Evolutionary conservation across 2,888 invertebrate species (phyloP).

Genomic region (Pseudococcus viburni): DNA sequence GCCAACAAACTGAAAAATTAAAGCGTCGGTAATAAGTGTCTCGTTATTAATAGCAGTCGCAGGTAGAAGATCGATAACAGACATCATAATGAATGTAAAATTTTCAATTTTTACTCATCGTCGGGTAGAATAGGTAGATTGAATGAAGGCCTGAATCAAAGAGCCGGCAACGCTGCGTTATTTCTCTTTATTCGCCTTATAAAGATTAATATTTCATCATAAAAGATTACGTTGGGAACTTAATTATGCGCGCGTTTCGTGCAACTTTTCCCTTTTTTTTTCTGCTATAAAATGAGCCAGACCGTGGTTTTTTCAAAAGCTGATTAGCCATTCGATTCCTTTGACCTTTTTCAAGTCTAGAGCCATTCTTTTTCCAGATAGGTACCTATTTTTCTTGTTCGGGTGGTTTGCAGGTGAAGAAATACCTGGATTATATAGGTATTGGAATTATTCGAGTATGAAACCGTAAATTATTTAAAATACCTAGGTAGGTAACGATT

Average conservation of each 20-base stretch:
- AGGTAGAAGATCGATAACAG: background rate
- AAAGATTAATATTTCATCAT: slow-evolving; percentile 55
- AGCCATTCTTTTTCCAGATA: background rate
- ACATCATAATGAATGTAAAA: background rate
- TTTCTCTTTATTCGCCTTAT: slow-evolving; percentile 32
- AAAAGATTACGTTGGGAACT: slow-evolving; percentile 39
- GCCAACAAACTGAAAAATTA: too few species aligned
- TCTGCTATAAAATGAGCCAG: slow-evolving; percentile 18
- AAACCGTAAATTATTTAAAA: too few species aligned
- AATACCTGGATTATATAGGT: too few species aligned
- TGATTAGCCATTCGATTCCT: slow-evolving; percentile 37
- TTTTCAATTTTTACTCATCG: background rate
- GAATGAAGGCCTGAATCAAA: too few species aligned
- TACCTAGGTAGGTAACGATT: too few species aligned
- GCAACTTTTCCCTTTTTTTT: slow-evolving; percentile 53
- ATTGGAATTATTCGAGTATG: too few species aligned
- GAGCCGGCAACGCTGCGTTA: slow-evolving; percentile 17
- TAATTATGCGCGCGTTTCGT: slow-evolving; percentile 54
- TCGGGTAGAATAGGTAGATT: background rate
- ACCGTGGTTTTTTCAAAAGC: background rate
- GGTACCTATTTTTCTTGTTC: background rate
- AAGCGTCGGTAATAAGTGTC: too few species aligned
- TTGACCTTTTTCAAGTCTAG: slow-evolving; percentile 39
- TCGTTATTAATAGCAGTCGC: too few species aligned
- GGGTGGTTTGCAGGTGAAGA: too few species aligned